Base-by-base conservation (phyloP, 2,888 invertebrate genomes). In the Cenopis cana region DNA sequence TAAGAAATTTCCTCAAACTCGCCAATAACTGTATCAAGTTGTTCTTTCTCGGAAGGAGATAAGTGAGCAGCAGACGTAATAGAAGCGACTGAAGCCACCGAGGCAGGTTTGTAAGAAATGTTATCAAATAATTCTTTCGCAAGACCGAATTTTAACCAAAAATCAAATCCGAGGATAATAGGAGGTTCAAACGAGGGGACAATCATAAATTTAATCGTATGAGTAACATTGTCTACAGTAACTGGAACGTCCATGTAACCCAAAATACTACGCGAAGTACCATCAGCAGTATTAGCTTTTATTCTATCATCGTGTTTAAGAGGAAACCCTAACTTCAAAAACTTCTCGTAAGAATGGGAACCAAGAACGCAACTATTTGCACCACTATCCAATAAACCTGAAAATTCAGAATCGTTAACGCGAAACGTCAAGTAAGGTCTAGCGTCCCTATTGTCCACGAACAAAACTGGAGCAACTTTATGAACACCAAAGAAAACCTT, bases 301-400 rank as follows among this genome's bases (percentile, higher is more conserved):
- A 18, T 17, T 9, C n/a, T 17, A 12, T 17, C 0, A 4, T 36
- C 17, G 0, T 3, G 11, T 3, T 20, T 20, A 10, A 54, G 24
- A 11, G 38, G 5, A 3, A 41, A 24, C 18, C 56, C 66, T 3
- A 56, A 18, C 6, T 66, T n/a, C 8, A 46, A 14, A 66, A 66
- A 66, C 17, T n/a, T 5, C 1, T 17, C 0, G 33, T 66, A 56
- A 6, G 2, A 8, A 33, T 66, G 29, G 0, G 46, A 46, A 29
- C 65, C 66, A 12, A 66, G 17, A 14, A 66, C 65, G 41, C 66
- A 66, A 14, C 29, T 46, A 14, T 46, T 56, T 1, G 66, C 66
- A 20, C 66, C 66, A 56, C 66, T 66, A 14, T 66, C 66, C 46
- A 66, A 33, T 29, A 66, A 66, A 14, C 66, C 66, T 2, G 55